Evolutionary conservation across 2,888 invertebrate genomes (phyloP).

Genomic region (Halictus ligatus): DNA sequence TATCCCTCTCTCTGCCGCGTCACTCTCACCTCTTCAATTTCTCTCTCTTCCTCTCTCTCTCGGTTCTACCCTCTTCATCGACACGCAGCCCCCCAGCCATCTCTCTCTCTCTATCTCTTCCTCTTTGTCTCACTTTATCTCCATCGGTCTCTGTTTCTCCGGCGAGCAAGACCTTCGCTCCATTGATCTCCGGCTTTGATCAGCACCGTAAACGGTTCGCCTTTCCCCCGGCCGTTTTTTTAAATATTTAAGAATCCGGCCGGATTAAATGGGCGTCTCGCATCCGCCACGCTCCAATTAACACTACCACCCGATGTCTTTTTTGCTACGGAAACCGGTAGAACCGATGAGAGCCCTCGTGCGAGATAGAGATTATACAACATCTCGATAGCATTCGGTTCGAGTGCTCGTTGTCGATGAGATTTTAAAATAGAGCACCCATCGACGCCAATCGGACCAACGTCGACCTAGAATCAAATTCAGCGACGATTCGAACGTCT

Average conservation of each 20-base stretch:
- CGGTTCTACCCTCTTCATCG: slow-evolving; percentile 27
- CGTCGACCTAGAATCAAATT: neutral
- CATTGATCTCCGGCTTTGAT: slow-evolving; percentile 61
- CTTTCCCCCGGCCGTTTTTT: slow-evolving; percentile 21
- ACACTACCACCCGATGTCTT: neutral
- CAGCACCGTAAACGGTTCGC: slow-evolving; percentile 29
- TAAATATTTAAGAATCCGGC: slow-evolving; percentile 47
- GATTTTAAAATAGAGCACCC: too few relatives aligned
- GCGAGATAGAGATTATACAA: too few relatives aligned
- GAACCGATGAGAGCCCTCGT: neutral
- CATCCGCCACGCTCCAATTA: slow-evolving; percentile 44
- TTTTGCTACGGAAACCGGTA: neutral
- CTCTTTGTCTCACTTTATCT: neutral
- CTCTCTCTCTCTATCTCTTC: neutral
- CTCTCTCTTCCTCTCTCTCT: neutral
- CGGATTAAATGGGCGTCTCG: slow-evolving; percentile 45
- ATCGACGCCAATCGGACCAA: neutral
- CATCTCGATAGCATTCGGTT: too few relatives aligned
- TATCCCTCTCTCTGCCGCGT: neutral
- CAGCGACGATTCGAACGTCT: neutral
- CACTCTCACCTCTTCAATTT: slow-evolving; percentile 16
- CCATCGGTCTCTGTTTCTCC: neutral
- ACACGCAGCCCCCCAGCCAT: slow-evolving; percentile 34
- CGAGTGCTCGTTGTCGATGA: too few relatives aligned
- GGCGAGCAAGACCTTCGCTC: slow-evolving; percentile 22